These are phyloP conservation scores for Grallaria varia DNA, from an alignment of 2,113 vertebrate species.

Conservation along the genomic window DNA sequence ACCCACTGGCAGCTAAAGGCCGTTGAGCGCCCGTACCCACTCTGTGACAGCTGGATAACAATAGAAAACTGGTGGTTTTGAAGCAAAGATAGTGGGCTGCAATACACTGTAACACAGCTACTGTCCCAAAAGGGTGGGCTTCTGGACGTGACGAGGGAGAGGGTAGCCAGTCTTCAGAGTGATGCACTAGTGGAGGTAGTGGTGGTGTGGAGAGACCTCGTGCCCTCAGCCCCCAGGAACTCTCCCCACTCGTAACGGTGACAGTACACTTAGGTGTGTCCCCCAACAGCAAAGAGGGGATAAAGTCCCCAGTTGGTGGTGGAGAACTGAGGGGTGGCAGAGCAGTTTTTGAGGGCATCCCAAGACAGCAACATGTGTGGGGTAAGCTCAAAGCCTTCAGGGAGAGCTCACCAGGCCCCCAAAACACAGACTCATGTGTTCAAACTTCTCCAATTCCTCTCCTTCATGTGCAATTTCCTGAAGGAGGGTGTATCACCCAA, in stretches of 20 bases:
- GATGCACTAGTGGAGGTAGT: not conserved
- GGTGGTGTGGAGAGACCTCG: not conserved
- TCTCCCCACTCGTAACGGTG: not conserved
- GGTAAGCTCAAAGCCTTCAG: not conserved
- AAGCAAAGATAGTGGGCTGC: not conserved
- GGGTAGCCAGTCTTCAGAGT: not conserved
- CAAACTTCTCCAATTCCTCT: not conserved
- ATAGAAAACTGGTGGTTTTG: not conserved
- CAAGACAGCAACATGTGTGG: not conserved
- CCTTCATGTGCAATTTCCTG: conserved; percentile 3
- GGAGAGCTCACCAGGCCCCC: not conserved
- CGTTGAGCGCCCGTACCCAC: not conserved
- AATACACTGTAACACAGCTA: not conserved
- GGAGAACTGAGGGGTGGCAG: not conserved
- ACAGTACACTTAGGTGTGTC: fast-evolving
- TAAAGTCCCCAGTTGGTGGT: fast-evolving
- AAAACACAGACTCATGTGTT: not conserved
- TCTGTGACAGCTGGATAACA: not conserved
- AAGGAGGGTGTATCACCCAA: conserved; percentile 9
- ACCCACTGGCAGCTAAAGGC: not conserved
- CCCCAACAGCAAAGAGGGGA: not conserved
- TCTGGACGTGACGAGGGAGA: not conserved
- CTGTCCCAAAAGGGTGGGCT: not conserved
- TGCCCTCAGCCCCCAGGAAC: not conserved
- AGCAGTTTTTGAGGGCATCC: not conserved